A percentile compares a stretch with the other conserved stretches of the same genome.
Evolutionary conservation across 2,888 invertebrate species (phyloP).

Genomic region (Orthosia incerta): DNA sequence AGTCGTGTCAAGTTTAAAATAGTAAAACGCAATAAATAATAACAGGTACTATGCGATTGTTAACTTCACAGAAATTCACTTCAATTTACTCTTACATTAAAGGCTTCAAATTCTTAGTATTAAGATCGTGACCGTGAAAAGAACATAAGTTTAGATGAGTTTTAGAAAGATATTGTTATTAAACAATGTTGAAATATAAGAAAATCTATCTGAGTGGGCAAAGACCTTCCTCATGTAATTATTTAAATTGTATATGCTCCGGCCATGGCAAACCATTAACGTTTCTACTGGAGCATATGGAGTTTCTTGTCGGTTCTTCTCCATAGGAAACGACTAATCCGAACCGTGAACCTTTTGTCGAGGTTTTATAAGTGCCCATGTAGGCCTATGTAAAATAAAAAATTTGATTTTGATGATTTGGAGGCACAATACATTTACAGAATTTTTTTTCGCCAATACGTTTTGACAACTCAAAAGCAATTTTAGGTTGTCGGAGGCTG

Average conservation of each 20-base stretch:
- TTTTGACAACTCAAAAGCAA: background rate
- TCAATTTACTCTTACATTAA: conserved; percentile 31
- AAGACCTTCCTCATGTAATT: no score
- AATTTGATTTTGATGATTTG: no score
- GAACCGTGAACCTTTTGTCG: no score
- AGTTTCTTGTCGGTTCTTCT: no score
- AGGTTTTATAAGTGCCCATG: no score
- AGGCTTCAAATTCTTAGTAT: background rate
- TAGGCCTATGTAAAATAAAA: no score
- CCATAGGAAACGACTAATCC: no score
- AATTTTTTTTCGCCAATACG: background rate
- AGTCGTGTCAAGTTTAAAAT: conserved; percentile 16
- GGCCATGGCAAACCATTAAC: no score
- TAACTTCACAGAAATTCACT: conserved; percentile 7
- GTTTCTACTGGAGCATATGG: no score
- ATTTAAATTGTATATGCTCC: no score
- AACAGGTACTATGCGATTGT: conserved; percentile 10
- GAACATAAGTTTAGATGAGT: background rate
- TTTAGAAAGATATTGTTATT: background rate
- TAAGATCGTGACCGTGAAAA: background rate
- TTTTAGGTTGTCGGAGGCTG: background rate
- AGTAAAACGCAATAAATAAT: conserved; percentile 12
- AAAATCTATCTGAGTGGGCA: background rate
- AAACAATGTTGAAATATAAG: background rate
- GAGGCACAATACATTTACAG: no score